Evolutionary conservation across 2,888 invertebrate genomes (phyloP), one percentile per base, ranked within the genome.

Genomic region (Bellardia pandia): DNA sequence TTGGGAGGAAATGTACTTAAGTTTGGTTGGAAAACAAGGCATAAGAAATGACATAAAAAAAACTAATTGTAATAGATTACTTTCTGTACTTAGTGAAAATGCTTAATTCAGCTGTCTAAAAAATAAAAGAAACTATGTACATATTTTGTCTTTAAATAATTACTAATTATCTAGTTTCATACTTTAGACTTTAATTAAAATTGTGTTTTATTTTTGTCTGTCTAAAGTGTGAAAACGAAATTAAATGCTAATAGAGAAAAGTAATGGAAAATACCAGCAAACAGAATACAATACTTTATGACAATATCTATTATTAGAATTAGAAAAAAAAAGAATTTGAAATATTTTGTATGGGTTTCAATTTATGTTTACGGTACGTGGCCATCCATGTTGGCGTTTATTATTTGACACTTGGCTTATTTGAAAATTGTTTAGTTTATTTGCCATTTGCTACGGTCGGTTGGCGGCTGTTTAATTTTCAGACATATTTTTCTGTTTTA

Each of bases 371-470:
- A 37, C 23, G 23, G 42, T 66, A 42, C 42, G 66, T 45, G 66
- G 42, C 6, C 66, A 60, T 33, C 8, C 60, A 13, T 16, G 40
- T 45, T 11, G 66, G 23, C 66, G 56, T 72, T 72, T 56, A 16
- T 76, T 76, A 16, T 76, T 64, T 64, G 37, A 23, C 40, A 56
- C 56, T 56, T 72, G 56, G 71, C 16, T 56, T 72, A 53, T 71
- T 68, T 71, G 37, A 11, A 53, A 53, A 71, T 40, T 53, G 11
- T 40, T 51, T 37, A 16, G 42, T 42, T 16, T 64, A 64, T 66
- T 66, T 66, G 16, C 23, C 11, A 66, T 66, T 66, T 9, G 62
- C 6, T 33, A 40, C n/a, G 8, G 6, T 42, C 40, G 13, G 58
- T 60, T 60, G 14, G 62, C 40, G 40, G 30, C 51, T 56, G 23